Evolutionary conservation across 2,888 invertebrate species (phyloP).

Genomic region (Temnothorax ravouxi): DNA sequence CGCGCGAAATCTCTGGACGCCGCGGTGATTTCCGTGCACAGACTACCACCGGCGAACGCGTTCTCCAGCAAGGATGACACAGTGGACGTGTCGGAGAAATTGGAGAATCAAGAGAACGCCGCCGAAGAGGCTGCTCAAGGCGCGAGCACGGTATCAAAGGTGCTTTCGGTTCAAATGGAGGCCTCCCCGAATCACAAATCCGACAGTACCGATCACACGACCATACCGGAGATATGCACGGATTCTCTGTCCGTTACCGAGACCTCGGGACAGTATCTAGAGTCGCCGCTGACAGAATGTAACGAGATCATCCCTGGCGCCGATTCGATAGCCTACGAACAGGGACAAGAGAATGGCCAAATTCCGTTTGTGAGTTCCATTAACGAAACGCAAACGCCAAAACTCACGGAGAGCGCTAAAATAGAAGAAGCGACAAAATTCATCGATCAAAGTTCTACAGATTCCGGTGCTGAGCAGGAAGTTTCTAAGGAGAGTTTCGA

Average conservation of each 20-base stretch:
- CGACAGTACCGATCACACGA: slow-evolving; percentile 83
- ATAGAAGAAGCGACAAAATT: slow-evolving; percentile 80
- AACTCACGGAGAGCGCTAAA: slow-evolving; percentile 63
- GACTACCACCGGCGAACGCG: slow-evolving; percentile 93
- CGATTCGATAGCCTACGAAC: slow-evolving; percentile 82
- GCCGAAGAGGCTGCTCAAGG: neutral
- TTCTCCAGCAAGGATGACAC: slow-evolving; percentile 97
- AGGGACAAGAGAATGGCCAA: slow-evolving; percentile 74
- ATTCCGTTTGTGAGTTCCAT: slow-evolving; percentile 29
- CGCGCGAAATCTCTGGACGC: slow-evolving; percentile 95
- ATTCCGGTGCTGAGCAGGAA: slow-evolving; percentile 81
- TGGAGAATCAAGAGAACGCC: slow-evolving; percentile 51
- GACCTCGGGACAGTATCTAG: slow-evolving; percentile 83
- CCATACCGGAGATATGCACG: slow-evolving; percentile 82
- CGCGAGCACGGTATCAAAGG: slow-evolving; percentile 45
- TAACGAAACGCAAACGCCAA: slow-evolving; percentile 21
- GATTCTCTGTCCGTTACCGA: slow-evolving; percentile 84
- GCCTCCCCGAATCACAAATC: slow-evolving; percentile 82
- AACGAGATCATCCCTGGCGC: slow-evolving; percentile 80
- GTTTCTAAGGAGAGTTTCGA: slow-evolving; percentile 26
- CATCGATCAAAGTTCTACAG: slow-evolving; percentile 84
- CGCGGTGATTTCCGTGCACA: slow-evolving; percentile 93
- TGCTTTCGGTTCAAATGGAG: slow-evolving; percentile 75
- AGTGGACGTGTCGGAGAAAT: slow-evolving; percentile 90
- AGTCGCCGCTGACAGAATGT: slow-evolving; percentile 84